Base-by-base conservation (phyloP, 2,113 vertebrate genomes). In the Trochalopteron elliotii region DNA sequence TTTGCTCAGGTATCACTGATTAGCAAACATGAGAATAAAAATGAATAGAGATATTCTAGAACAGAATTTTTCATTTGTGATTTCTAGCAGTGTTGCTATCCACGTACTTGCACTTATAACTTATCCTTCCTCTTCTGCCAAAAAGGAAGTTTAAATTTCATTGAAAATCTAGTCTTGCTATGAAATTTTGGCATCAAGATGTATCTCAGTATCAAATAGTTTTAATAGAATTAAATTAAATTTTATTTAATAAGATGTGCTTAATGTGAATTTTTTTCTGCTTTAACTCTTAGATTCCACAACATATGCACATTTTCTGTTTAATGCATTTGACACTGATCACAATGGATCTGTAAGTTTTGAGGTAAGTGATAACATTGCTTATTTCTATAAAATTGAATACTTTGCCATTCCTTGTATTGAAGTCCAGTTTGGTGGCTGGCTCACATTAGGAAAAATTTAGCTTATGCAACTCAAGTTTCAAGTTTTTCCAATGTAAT, bases 321-420 rank as follows among this genome's bases (percentile, higher is more conserved):
- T 99, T 98, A 99, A 99, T 60, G 99, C 99, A 19, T 99, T 99
- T 49, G 99, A 99, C 97, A 99, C 99, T 15, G 99, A 99, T 97
- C 99, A 99, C 97, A 99, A 99, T 39, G 99, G 99, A 97, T 99
- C 99, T 96, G 98, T 99, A 97, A 99, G 99, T 98, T 99, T 99
- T 96, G 99, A 99, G 99, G 99, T 99, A 98, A 98, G 99, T 61
- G 37, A 60, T 55, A 7, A 15, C 35, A 6, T 85, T 78, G 6
- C 9, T 85, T 87, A 55, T 64, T 84, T 75, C 55, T 72, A 13
- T 77, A 45, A 39, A 56, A 39, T 1, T 16, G 4, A 76, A 9
- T 72, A 52, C 40, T 75, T 83, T 94, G 27, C 24, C 12, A 25
- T 56, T 81, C n/a, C 27, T 92, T 85, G 16, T 75, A 80, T 60